Evolutionary conservation across 2,888 invertebrate species (phyloP).

Genomic region (Melanophora roralis): DNA sequence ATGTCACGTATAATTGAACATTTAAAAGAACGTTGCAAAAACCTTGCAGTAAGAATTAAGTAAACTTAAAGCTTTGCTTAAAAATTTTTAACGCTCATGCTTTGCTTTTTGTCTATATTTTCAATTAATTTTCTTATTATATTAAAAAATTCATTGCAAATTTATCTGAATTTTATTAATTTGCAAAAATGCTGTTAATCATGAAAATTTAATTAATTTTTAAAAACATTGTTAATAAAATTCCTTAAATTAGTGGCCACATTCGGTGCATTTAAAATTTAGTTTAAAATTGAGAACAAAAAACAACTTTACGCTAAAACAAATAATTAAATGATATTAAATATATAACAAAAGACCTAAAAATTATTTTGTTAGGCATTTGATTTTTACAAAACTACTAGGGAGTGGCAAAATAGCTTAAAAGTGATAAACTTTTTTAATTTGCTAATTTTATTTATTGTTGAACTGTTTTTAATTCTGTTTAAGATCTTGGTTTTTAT

Average conservation of each 20-base stretch:
- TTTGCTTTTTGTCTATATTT: no score
- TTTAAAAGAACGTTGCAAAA: no score
- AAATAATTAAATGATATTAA: slow-evolving; percentile 30
- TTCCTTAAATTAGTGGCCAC: slow-evolving; percentile 33
- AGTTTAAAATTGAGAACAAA: slow-evolving; percentile 19
- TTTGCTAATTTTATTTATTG: background rate
- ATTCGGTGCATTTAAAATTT: slow-evolving; percentile 26
- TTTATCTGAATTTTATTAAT: background rate
- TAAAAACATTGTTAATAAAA: slow-evolving; percentile 4
- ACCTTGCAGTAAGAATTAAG: no score
- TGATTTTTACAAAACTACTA: background rate
- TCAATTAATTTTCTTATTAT: no score
- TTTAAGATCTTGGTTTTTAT: background rate
- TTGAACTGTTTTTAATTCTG: background rate
- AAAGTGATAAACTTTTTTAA: background rate
- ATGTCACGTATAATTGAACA: no score
- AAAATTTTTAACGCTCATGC: no score
- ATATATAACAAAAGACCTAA: slow-evolving; percentile 9
- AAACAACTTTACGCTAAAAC: slow-evolving; percentile 18
- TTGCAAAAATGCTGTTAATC: slow-evolving; percentile 13
- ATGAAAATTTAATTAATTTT: background rate
- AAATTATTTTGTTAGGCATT: slow-evolving; percentile 6
- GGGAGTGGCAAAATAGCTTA: background rate
- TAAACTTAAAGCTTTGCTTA: no score
- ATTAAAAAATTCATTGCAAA: background rate